A percentile compares a stretch with the other conserved stretches of the same genome.
phyloP scores from a whole-genome alignment of 2,888 invertebrate species.

The Branchellion lobata region DNA sequence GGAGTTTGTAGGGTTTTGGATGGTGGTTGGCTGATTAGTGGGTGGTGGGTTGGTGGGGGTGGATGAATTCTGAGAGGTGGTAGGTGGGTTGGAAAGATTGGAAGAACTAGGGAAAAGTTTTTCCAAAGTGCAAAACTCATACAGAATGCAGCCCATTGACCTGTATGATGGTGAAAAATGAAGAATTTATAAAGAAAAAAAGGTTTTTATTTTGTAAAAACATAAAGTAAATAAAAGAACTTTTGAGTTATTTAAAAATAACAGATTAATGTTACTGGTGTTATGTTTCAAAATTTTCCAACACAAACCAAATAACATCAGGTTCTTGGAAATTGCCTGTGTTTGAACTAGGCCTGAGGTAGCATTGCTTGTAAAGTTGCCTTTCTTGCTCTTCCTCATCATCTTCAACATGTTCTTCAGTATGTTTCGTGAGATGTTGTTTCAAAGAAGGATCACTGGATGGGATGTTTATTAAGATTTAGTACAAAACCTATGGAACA shows the following conservation, averaged over 20 bases:
- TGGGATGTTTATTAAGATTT: neutral
- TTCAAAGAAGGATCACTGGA: neutral
- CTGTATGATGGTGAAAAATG: neutral
- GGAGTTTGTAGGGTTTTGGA: no score
- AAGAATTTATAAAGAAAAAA: neutral
- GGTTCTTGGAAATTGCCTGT: neutral
- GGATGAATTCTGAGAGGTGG: no score
- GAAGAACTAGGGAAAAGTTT: neutral
- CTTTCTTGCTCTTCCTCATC: neutral
- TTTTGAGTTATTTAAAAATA: neutral
- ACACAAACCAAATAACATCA: neutral
- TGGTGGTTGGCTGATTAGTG: no score
- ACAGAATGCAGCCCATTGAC: conserved; percentile 1
- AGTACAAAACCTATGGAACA: neutral
- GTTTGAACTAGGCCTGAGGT: neutral
- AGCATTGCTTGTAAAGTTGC: neutral
- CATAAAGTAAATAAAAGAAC: neutral
- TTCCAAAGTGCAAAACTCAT: neutral
- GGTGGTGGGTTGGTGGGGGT: no score
- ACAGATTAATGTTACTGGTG: no score
- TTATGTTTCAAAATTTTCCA: neutral
- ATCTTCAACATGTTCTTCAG: neutral
- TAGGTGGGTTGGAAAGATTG: no score
- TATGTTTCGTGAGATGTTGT: neutral
- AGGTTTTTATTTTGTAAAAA: neutral